Evolutionary conservation across 2,113 vertebrate genomes (phyloP).

Genomic region (Tricholaema leucomelas): DNA sequence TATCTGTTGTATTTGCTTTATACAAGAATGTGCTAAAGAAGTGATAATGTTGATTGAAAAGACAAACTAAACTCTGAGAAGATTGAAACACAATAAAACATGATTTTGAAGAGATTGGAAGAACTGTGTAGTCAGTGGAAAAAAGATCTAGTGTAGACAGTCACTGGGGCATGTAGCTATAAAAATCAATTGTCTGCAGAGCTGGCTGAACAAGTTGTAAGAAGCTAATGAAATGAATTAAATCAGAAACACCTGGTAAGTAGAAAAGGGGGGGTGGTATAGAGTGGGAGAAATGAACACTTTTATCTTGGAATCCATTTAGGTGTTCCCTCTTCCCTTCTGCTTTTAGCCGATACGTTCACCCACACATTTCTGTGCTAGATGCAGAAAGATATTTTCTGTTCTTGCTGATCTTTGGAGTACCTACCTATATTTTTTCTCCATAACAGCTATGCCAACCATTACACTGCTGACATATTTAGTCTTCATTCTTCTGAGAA

Average conservation of each 20-base stretch:
- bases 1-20: not conserved
- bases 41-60: not conserved
- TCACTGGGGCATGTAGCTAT: conserved; percentile 8
- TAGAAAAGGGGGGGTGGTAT: not conserved
- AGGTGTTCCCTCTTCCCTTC: not conserved
- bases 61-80: not conserved
- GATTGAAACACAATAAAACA: not conserved
- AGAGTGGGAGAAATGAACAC: not conserved
- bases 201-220: conserved; percentile 53
- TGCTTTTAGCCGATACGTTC: not conserved
- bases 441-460: not conserved
- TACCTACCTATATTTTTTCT: not conserved
- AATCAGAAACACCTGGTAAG: conserved; percentile 53
- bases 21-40: not conserved
- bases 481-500: not conserved
- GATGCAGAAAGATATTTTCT: not conserved
- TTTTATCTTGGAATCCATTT: not conserved
- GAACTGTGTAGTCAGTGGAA: not conserved
- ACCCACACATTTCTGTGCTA: not conserved
- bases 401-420: not conserved
- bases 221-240: conserved; percentile 51
- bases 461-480: not conserved
- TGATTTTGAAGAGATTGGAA: not conserved
- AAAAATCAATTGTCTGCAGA: conserved; percentile 59
- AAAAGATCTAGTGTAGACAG: not conserved